A percentile compares a stretch with the other conserved stretches of the same genome.
phyloP scores from a whole-genome alignment of 64 coral and sea anemone genomes.

The Pachyseris speciosa region DNA sequence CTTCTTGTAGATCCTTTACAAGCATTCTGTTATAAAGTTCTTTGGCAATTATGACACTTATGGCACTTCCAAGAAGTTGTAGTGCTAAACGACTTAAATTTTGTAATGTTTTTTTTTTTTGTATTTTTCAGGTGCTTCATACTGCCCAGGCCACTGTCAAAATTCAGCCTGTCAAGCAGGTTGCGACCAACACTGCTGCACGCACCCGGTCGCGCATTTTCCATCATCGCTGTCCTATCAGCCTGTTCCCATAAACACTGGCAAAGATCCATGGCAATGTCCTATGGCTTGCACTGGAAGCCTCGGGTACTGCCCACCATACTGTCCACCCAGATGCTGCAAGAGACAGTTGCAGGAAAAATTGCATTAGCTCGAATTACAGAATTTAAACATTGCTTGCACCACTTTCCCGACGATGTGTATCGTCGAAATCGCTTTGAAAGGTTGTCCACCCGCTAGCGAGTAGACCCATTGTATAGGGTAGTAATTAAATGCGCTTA shows the following conservation, averaged over 20 bases:
- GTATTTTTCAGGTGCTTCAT: conserved; percentile 4
- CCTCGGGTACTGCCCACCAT: conserved; percentile 22
- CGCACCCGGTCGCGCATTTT: background rate
- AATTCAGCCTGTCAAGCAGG: background rate
- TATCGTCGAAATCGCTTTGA: too few species aligned
- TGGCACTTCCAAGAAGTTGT: too few species aligned
- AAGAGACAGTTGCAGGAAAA: background rate
- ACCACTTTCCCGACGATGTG: too few species aligned
- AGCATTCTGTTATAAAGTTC: too few species aligned
- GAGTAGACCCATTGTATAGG: too few species aligned
- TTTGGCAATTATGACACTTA: too few species aligned
- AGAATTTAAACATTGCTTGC: background rate
- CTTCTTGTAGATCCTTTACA: too few species aligned
- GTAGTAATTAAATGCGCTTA: too few species aligned
- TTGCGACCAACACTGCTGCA: background rate
- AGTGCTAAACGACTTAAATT: too few species aligned
- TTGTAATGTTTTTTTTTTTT: too few species aligned
- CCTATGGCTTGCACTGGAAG: background rate
- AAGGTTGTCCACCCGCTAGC: too few species aligned
- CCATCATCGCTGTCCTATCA: background rate
- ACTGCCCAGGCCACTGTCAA: background rate
- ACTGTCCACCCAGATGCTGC: conserved; percentile 39
- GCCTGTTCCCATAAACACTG: background rate
- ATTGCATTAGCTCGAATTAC: too few species aligned
- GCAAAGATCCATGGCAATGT: background rate